Conservation (phyloP, 2,888 invertebrate genomes). For the Scaeva pyrastri region DNA sequence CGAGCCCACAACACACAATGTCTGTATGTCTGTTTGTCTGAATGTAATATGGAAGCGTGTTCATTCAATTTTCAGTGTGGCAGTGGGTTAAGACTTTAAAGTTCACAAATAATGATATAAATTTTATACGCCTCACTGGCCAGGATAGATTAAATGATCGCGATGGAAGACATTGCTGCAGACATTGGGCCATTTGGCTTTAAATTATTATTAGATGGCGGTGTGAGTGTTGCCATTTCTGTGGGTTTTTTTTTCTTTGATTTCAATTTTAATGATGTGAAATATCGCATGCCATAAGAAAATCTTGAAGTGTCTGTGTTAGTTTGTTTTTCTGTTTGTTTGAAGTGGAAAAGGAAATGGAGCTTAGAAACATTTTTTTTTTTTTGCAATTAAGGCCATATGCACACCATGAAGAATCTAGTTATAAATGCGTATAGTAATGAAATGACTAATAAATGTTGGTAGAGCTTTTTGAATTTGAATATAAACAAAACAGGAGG, state of each 20-base stretch:
- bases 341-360: not conserved
- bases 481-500: too few species aligned
- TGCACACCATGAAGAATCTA: not conserved
- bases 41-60: too few species aligned
- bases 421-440: too few species aligned
- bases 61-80: constrained; percentile 43
- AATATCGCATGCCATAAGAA: not conserved
- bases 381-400: not conserved
- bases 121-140: constrained; percentile 33
- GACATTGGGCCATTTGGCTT: constrained; percentile 53
- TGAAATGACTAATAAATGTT: too few species aligned
- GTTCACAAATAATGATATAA: constrained; percentile 55
- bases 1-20: constrained; percentile 53
- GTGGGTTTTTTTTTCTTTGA: not conserved
- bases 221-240: constrained; percentile 39
- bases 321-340: not conserved
- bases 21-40: not conserved
- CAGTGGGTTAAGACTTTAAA: constrained; percentile 74
- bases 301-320: not conserved
- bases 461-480: too few species aligned
- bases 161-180: not conserved
- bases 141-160: constrained; percentile 1
- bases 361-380: not conserved
- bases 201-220: constrained; percentile 22
- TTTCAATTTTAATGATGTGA: not conserved